These are phyloP conservation scores for Acanthurus tractus DNA, from an alignment of 2,797 vertebrate genomes.

Conservation along the genomic window DNA sequence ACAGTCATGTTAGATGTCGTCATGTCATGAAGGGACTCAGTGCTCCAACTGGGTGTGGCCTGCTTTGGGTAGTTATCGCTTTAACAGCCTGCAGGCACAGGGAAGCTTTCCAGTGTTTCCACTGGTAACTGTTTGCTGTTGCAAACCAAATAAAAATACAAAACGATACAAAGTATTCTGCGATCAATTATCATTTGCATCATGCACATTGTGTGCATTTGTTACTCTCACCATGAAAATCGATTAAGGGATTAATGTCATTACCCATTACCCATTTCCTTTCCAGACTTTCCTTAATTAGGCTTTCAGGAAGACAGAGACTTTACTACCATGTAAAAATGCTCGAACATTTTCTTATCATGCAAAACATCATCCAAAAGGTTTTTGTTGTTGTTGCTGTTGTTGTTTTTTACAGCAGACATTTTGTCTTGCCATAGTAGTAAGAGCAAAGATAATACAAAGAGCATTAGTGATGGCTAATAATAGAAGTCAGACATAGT, in stretches of 20 bases:
- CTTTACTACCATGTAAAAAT: conserved; percentile 1
- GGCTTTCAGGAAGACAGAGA: not conserved
- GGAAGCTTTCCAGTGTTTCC: not conserved
- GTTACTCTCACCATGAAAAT: not conserved
- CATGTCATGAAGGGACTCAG: not conserved
- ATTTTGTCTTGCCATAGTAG: conserved; percentile 5
- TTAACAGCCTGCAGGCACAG: not conserved
- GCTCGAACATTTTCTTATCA: not conserved
- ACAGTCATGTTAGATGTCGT: not conserved
- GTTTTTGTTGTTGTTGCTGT: no score
- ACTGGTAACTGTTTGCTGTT: not conserved
- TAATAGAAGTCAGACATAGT: not conserved
- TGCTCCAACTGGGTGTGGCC: not conserved
- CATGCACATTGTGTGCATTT: not conserved
- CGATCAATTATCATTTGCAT: not conserved
- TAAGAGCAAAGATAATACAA: conserved; percentile 24
- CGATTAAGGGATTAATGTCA: conserved; percentile 1
- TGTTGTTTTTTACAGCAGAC: not conserved
- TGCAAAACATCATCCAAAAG: not conserved
- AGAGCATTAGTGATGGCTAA: conserved; percentile 14
- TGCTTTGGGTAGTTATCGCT: not conserved
- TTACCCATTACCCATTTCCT: not conserved
- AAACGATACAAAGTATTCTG: not conserved
- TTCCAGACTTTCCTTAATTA: conserved; percentile 11
- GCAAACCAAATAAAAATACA: not conserved